Evolutionary conservation across 1,140 invertebrate genomes (phyloP).

Genomic region (Trinorchestia longiramus): DNA sequence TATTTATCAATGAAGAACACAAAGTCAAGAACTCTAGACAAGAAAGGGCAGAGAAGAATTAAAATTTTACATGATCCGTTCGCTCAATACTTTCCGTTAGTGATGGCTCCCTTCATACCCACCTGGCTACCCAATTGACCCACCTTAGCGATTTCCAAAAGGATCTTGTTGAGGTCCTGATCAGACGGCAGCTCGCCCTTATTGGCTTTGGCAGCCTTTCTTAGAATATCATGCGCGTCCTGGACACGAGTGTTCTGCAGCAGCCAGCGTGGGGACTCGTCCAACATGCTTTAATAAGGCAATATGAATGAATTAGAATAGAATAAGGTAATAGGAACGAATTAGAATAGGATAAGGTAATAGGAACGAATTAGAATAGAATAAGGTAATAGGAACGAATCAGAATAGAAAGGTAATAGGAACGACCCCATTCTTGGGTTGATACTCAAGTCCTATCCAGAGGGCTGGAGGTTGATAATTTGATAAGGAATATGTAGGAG

Average conservation of each 20-base stretch:
- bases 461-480: too few relatives aligned
- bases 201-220: constrained; percentile 53
- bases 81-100: neutral
- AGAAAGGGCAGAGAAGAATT: too few relatives aligned
- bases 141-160: constrained; percentile 6
- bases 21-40: neutral
- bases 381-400: too few relatives aligned
- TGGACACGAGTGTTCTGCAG: constrained; percentile 33
- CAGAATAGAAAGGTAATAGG: too few relatives aligned
- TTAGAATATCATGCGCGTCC: constrained; percentile 23
- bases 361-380: too few relatives aligned
- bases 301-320: too few relatives aligned
- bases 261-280: constrained; percentile 57
- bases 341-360: too few relatives aligned
- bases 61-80: neutral
- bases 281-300: constrained; percentile 15
- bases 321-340: too few relatives aligned
- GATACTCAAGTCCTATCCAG: too few relatives aligned
- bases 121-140: neutral
- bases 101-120: neutral
- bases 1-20: neutral
- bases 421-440: too few relatives aligned
- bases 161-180: neutral
- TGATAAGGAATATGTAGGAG: too few relatives aligned
- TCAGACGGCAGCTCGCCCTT: constrained; percentile 1